A percentile compares a stretch with the other conserved stretches of the same genome.
Evolutionary conservation across 2,113 vertebrate species (phyloP).

Genomic region (Arvicanthis niloticus): DNA sequence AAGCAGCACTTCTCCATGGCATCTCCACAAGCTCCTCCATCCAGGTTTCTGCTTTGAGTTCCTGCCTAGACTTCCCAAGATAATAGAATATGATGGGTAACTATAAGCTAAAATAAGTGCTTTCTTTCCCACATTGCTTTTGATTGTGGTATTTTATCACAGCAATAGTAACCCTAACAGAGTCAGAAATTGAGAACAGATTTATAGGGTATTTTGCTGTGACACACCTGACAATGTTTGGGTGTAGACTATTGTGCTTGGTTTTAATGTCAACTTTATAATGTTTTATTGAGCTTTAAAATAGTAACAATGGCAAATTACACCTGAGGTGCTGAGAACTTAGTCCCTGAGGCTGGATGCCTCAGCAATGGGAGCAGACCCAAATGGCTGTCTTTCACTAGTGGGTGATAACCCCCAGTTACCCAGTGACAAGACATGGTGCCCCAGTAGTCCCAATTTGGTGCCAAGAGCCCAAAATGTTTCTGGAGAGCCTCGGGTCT

Average conservation of each 20-base stretch:
- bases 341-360: neutral
- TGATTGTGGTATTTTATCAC: neutral
- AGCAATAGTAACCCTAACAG: neutral
- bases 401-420: neutral
- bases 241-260: neutral
- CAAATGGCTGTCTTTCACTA: neutral
- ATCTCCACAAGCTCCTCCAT: neutral
- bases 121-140: neutral
- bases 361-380: neutral
- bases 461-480: neutral
- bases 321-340: neutral
- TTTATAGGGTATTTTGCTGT: neutral
- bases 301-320: neutral
- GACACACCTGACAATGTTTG: neutral
- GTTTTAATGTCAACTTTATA: neutral
- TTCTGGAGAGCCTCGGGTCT: neutral
- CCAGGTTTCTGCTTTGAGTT: neutral
- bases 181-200: neutral
- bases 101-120: neutral
- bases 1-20: neutral
- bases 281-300: neutral
- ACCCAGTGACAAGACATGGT: neutral
- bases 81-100: neutral
- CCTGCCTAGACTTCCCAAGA: neutral
- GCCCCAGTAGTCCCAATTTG: neutral